Evolutionary conservation across 1,140 invertebrate genomes (phyloP), one percentile per base, ranked within the genome.

Genomic region (Cataglyphis hispanica): DNA sequence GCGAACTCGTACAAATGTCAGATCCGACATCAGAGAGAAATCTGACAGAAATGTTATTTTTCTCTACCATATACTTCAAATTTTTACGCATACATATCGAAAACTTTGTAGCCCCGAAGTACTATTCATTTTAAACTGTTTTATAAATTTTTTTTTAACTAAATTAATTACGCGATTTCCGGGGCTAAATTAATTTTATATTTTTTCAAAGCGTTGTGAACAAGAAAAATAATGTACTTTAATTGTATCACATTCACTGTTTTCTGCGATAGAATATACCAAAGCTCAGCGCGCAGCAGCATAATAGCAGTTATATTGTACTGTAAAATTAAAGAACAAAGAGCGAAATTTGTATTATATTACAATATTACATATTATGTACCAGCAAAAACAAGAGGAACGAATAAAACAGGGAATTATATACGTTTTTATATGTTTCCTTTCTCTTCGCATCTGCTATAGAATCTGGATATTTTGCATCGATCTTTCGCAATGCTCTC

Each of bases 1-100:
- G 81, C 56, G 63, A 86, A 83, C 80, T 67, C 70, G 22, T 8
- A 56, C 27, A 53, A 5, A 80, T 83, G 81, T 1, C 53, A 27
- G 19, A 58, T 67, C 69, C 25, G 25, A 72, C 31, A n/a, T n/a
- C n/a, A 50, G 46, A 16, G 25, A 60, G 67, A 83, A 58, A 74
- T 80, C 63, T 67, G 63, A 64, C 27, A 53, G 63, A 37, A 69
- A 69, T 13, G 76, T 67, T 67, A 53, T 67, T 80, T 56, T 53
- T 34, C 76, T 25, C 31, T n/a, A 11, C 25, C 8, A 69, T 19
- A 50, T 10, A n/a, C 22, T 37, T 46, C 22, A 37, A 78, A 80
- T 80, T 80, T 80, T 43, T 80, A 50, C 19, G 31, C 31, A 43
- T 56, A 53, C 31, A 11, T 37, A 27, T n/a, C 25, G 3, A 46